phyloP scores from a whole-genome alignment of 2,113 vertebrate species.

The Poeciliopsis prolifica region DNA sequence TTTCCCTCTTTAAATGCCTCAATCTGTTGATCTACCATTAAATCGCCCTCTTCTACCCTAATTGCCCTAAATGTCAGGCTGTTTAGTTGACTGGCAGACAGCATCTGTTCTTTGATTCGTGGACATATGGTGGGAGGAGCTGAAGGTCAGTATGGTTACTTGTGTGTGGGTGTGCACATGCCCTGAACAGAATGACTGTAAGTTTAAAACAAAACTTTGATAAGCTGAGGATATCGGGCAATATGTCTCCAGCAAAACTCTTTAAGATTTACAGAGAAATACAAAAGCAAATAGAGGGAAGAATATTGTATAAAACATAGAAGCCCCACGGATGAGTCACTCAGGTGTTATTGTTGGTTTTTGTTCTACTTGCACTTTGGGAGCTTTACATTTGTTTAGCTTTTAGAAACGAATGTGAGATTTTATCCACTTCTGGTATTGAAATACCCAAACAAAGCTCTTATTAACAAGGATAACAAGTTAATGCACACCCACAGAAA shows the following conservation, averaged over 20 bases:
- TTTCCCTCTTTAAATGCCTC: constrained; percentile 35
- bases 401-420: neutral
- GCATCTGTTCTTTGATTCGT: constrained; percentile 75
- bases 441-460: constrained; percentile 1
- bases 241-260: constrained; percentile 37
- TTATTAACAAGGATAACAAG: neutral
- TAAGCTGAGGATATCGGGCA: constrained; percentile 31
- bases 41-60: constrained; percentile 61
- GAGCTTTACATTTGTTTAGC: neutral
- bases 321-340: constrained; percentile 16
- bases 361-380: constrained; percentile 16
- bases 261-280: constrained; percentile 26
- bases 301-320: constrained; percentile 1
- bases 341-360: constrained; percentile 16
- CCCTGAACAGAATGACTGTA: constrained; percentile 29
- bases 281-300: constrained; percentile 1
- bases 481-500: neutral
- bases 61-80: constrained; percentile 71
- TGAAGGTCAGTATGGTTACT: constrained; percentile 69
- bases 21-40: constrained; percentile 51
- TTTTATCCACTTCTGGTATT: constrained; percentile 1
- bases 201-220: constrained; percentile 34
- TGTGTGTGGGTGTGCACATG: constrained; percentile 22
- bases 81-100: constrained; percentile 70
- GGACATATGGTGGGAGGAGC: constrained; percentile 70